Base-by-base conservation (phyloP, 2,888 invertebrate genomes). In the Ditula angustiorana region DNA sequence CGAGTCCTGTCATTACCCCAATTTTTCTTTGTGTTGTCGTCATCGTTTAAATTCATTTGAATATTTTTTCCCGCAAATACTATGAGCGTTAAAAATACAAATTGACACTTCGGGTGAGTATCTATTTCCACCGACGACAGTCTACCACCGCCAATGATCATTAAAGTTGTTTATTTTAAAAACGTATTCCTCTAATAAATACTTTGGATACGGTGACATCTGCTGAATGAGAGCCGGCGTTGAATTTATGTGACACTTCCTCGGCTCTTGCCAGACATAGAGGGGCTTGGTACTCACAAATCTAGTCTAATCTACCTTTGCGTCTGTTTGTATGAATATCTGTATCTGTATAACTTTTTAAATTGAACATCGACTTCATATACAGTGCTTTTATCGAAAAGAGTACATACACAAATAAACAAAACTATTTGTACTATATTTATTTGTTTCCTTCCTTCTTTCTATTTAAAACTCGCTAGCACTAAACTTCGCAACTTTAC, bases 221-320 rank as follows among this genome's bases (percentile, higher is more conserved):
- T 60, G 28, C 5, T 52, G 23, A 30, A 44, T 30, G 30, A 52
- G 23, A 50, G 28, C 13, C 5, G 26, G 30, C 23, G 5, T 16
- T 41, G 21, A 35, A 60, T 58, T 33, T 47, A 58, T 61, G 30
- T 44, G 52, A 53, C 60, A 44, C 11, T 50, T 61, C 44, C 41
- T 52, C 21, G n/a, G 19, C 26, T 19, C 7, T 7, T 21, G 59
- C 50, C 59, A 59, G 59, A 59, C 59, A 1, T 19, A 1, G 16
- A 3, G 50, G 44, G 13, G 37, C 37, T 16, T 21, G 5, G 19
- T 30, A 28, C 30, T 7, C 5, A 13, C 8, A 30, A 2, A 16
- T 33, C 11, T 47, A 16, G 19, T 5, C 19, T 41, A 16, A 19
- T 19, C 19, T 41, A 3, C 7, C 8, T 41, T 16, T 8, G 19